Percentiles rank a stretch among this genome's conserved stretches.
Conservation (phyloP, 2,888 invertebrate genomes). For the Netelia inedita region DNA sequence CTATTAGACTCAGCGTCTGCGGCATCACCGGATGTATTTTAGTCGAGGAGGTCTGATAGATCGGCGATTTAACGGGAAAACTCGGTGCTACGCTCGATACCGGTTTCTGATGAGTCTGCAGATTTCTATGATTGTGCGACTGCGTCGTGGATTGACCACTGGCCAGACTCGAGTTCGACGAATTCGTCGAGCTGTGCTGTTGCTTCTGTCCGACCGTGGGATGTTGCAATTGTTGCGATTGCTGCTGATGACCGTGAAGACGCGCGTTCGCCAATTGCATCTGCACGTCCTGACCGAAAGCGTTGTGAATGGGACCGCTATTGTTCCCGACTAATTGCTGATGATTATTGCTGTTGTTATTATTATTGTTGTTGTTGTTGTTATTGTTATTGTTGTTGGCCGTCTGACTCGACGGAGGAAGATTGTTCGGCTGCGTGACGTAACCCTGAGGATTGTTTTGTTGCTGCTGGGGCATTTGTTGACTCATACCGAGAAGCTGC, state of each 20-base stretch:
- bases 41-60: conserved; percentile 93
- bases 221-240: conserved; percentile 87
- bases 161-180: conserved; percentile 83
- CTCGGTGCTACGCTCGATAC: conserved; percentile 94
- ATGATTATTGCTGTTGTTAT: conserved; percentile 75
- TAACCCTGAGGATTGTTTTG: conserved; percentile 77
- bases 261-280: conserved; percentile 85
- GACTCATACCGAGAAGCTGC: conserved; percentile 71
- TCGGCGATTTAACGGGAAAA: conserved; percentile 89
- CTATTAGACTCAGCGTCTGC: conserved; percentile 87
- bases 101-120: conserved; percentile 90
- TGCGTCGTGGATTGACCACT: conserved; percentile 77
- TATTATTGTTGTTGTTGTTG: conserved; percentile 72
- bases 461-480: conserved; percentile 69
- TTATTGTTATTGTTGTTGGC: conserved; percentile 76
- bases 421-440: conserved; percentile 58
- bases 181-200: conserved; percentile 86
- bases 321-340: conserved; percentile 86
- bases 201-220: conserved; percentile 79
- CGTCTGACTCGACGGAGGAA: conserved; percentile 51
- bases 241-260: conserved; percentile 86
- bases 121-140: conserved; percentile 78
- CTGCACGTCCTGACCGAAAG: conserved; percentile 83
- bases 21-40: conserved; percentile 93
- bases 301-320: conserved; percentile 77